phyloP scores from a whole-genome alignment of 92 coral and sea anemone species.

The Zoanthus sansibaricus region DNA sequence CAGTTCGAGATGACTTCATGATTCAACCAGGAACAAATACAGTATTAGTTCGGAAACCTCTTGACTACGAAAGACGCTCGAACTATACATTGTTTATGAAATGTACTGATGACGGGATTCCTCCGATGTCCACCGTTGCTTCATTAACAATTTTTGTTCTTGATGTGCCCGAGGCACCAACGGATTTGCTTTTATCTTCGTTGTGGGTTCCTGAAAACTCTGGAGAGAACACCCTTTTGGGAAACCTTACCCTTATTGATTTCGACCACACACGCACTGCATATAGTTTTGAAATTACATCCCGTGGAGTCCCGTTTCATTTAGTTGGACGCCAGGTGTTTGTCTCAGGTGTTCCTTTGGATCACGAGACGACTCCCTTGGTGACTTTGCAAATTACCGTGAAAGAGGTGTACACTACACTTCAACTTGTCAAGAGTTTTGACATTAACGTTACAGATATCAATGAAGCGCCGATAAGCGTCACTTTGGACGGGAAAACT shows the following conservation, averaged over 20 bases:
- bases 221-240: constrained; percentile 44
- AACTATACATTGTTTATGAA: constrained; percentile 67
- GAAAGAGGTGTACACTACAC: constrained; percentile 62
- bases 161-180: constrained; percentile 75
- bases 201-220: constrained; percentile 64
- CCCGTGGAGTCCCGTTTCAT: constrained; percentile 78
- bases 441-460: constrained; percentile 65
- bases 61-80: constrained; percentile 65
- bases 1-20: constrained; percentile 65
- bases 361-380: constrained; percentile 76
- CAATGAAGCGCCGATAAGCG: constrained; percentile 70
- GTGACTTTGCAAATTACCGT: constrained; percentile 73
- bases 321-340: constrained; percentile 61
- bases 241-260: constrained; percentile 63
- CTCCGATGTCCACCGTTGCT: constrained; percentile 63
- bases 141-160: constrained; percentile 62
- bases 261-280: constrained; percentile 67
- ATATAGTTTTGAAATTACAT: constrained; percentile 65
- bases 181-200: constrained; percentile 60
- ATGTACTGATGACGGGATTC: constrained; percentile 74
- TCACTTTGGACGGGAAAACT: constrained; percentile 70
- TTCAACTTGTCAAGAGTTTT: constrained; percentile 59
- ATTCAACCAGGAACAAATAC: constrained; percentile 80
- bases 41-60: constrained; percentile 58
- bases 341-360: constrained; percentile 73